Conservation (phyloP, 1,140 invertebrate species). For the Drosophila sp. region DNA sequence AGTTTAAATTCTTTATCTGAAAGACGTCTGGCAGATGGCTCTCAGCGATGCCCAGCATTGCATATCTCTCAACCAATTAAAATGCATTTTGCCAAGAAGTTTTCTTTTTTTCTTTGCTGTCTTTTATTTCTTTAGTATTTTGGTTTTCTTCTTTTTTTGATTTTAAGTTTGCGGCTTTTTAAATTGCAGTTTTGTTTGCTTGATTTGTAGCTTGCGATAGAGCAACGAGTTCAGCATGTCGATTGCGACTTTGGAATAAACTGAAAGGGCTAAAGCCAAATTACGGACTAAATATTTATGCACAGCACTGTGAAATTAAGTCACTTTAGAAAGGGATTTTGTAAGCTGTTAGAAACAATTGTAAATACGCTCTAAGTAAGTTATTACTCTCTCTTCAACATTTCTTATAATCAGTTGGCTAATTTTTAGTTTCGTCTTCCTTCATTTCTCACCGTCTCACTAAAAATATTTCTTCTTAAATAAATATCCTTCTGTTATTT, state of each 20-base stretch:
- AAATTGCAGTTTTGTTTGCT: conserved; percentile 53
- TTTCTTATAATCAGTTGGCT: too few relatives aligned
- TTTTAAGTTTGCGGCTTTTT: conserved; percentile 38
- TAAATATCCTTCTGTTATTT: too few relatives aligned
- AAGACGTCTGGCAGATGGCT: conserved; percentile 67
- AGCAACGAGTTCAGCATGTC: conserved; percentile 7
- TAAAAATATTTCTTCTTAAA: too few relatives aligned
- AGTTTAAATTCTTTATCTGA: conserved; percentile 83
- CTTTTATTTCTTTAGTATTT: conserved; percentile 10
- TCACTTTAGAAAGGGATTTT: too few relatives aligned
- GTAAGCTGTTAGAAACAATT: too few relatives aligned
- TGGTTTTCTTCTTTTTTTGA: too few relatives aligned
- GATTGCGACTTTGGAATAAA: not conserved
- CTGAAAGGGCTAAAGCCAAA: not conserved
- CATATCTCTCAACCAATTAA: conserved; percentile 81
- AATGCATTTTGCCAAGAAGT: conserved; percentile 77
- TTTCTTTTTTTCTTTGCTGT: conserved; percentile 33
- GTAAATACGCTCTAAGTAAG: too few relatives aligned
- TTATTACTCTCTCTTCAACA: too few relatives aligned
- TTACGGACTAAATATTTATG: too few relatives aligned
- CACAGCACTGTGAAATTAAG: too few relatives aligned
- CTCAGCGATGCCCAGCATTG: conserved; percentile 62
- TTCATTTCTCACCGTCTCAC: too few relatives aligned
- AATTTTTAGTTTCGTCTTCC: too few relatives aligned
- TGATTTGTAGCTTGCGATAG: conserved; percentile 47